These are phyloP conservation scores for Leptocoma aspasia DNA, from an alignment of 2,113 vertebrate species.

Conservation along the genomic window DNA sequence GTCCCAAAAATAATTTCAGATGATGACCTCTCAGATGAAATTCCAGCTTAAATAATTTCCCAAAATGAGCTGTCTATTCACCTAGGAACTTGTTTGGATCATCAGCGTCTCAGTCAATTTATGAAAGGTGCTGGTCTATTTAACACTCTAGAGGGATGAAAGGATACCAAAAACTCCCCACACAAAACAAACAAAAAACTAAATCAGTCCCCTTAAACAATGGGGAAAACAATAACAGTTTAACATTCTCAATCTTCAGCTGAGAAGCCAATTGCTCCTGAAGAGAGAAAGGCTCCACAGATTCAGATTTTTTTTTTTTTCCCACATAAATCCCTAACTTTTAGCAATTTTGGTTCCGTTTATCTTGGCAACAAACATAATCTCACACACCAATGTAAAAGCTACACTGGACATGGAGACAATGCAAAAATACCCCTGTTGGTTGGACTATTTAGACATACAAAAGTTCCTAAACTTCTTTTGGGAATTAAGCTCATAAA, in stretches of 20 bases:
- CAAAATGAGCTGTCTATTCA: neutral
- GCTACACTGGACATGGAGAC: neutral
- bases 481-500: neutral
- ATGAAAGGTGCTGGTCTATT: neutral
- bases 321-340: neutral
- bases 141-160: neutral
- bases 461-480: neutral
- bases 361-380: neutral
- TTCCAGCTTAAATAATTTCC: neutral
- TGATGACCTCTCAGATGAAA: neutral
- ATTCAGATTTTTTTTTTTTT: neutral
- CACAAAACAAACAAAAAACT: neutral
- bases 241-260: neutral
- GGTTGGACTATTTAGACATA: neutral
- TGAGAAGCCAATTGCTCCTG: neutral
- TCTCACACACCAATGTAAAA: neutral
- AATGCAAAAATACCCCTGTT: neutral
- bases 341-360: neutral
- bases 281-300: neutral
- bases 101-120: neutral
- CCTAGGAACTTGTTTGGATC: neutral
- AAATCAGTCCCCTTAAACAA: neutral
- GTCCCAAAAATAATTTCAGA: neutral
- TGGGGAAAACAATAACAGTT: neutral
- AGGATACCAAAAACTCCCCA: neutral